Evolutionary conservation across 2,113 vertebrate species (phyloP).

Genomic region (Cololabis saira): DNA sequence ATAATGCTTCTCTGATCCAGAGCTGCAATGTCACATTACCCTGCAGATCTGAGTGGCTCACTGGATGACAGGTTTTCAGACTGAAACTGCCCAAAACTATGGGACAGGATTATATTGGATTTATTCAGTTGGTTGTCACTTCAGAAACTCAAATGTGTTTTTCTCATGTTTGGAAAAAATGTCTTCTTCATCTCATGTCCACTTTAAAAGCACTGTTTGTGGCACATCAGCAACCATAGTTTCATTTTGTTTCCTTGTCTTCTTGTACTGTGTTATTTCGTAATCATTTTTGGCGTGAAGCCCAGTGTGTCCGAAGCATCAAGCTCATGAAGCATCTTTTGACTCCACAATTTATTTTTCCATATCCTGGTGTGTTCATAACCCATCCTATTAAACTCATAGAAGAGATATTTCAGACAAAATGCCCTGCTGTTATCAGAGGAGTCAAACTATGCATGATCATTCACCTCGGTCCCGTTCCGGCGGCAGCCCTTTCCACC

Average conservation of each 20-base stretch:
- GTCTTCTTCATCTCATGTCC: too few species aligned
- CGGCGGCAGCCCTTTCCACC: slow-evolving; percentile 1
- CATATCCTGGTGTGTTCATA: slow-evolving; percentile 21
- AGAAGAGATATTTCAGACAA: slow-evolving; percentile 16
- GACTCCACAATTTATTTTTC: background rate
- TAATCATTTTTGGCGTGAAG: too few species aligned
- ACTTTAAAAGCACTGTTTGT: background rate
- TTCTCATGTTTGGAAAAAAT: background rate
- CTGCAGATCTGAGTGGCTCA: too few species aligned
- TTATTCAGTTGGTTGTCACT: too few species aligned
- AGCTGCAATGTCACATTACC: too few species aligned
- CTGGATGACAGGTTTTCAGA: too few species aligned
- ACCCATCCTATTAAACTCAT: slow-evolving; percentile 45
- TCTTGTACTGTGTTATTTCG: background rate
- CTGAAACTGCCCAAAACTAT: too few species aligned
- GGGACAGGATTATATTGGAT: too few species aligned
- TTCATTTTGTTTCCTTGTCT: slow-evolving; percentile 3
- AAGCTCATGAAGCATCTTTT: too few species aligned
- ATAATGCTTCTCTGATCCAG: too few species aligned
- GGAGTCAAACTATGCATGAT: slow-evolving; percentile 33
- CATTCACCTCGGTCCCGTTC: slow-evolving; percentile 40
- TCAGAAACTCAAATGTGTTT: too few species aligned
- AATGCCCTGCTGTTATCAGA: slow-evolving; percentile 6
- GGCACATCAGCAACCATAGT: background rate
- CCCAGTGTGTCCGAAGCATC: too few species aligned